These are phyloP conservation scores for Macrostomum cliftonense DNA, from an alignment of 2,888 invertebrate species.

Conservation along the genomic window DNA sequence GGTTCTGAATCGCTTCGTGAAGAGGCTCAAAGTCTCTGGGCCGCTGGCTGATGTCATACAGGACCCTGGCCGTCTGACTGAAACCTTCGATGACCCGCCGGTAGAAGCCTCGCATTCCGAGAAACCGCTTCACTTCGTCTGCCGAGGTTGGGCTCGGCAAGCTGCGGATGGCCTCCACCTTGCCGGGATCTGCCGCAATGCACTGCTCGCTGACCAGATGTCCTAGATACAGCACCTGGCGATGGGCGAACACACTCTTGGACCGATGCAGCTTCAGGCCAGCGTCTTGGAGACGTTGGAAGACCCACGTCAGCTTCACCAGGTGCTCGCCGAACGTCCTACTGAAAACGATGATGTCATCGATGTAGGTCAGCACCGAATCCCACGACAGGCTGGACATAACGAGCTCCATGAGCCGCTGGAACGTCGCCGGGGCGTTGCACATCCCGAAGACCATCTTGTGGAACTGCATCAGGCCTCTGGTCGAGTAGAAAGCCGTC, in stretches of 20 bases:
- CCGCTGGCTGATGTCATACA: neutral
- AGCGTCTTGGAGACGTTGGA: constrained; percentile 6
- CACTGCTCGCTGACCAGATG: constrained; percentile 8
- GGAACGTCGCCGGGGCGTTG: too few species aligned
- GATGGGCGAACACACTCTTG: constrained; percentile 5
- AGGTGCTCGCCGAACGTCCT: too few species aligned
- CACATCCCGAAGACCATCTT: too few species aligned
- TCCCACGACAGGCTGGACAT: too few species aligned
- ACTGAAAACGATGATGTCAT: too few species aligned
- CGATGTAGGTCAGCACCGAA: too few species aligned
- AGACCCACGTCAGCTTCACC: neutral
- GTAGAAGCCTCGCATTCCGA: constrained; percentile 9
- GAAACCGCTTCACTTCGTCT: constrained; percentile 2
- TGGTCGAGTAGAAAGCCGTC: too few species aligned
- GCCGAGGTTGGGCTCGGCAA: constrained; percentile 4
- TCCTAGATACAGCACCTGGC: constrained; percentile 12
- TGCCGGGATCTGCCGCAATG: constrained; percentile 5
- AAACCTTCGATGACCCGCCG: constrained; percentile 10
- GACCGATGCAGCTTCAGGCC: constrained; percentile 9
- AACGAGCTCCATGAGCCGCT: too few species aligned
- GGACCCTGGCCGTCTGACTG: neutral
- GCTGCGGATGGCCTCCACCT: constrained; percentile 1
- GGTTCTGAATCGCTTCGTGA: too few species aligned
- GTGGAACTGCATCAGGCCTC: too few species aligned
- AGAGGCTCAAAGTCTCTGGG: too few species aligned